phyloP scores from a whole-genome alignment of 2,888 invertebrate genomes.

The Gymnocheta viridis region DNA sequence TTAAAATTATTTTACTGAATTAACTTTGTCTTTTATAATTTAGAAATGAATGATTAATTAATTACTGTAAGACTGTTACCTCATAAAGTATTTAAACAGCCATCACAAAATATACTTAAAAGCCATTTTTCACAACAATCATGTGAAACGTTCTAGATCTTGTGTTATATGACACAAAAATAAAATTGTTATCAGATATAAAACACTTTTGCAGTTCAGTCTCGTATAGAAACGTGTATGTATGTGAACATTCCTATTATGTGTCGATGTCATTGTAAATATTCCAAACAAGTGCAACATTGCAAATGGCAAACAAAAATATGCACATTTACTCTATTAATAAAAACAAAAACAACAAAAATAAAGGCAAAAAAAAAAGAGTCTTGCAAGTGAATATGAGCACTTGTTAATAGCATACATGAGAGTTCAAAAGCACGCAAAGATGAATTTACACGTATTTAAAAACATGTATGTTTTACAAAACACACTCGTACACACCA shows the following conservation, averaged over 20 bases:
- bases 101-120: no score
- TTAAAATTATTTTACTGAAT: no score
- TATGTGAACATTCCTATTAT: not conserved
- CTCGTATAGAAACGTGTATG: not conserved
- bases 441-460: not conserved
- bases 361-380: not conserved
- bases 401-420: constrained; percentile 29
- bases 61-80: no score
- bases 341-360: not conserved
- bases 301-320: not conserved
- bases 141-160: not conserved
- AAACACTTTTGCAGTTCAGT: not conserved
- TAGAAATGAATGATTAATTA: no score
- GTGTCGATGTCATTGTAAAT: not conserved
- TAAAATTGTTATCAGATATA: not conserved
- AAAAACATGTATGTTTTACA: not conserved
- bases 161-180: not conserved
- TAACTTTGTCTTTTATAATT: no score
- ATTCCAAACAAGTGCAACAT: not conserved
- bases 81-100: no score
- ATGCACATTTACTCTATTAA: not conserved
- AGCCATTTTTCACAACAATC: not conserved
- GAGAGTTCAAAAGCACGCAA: constrained; percentile 13
- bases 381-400: constrained; percentile 25
- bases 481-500: not conserved